Evolutionary conservation across 2,113 vertebrate genomes (phyloP), one percentile per base, ranked within the genome.

Genomic region (Serilophus lunatus): DNA sequence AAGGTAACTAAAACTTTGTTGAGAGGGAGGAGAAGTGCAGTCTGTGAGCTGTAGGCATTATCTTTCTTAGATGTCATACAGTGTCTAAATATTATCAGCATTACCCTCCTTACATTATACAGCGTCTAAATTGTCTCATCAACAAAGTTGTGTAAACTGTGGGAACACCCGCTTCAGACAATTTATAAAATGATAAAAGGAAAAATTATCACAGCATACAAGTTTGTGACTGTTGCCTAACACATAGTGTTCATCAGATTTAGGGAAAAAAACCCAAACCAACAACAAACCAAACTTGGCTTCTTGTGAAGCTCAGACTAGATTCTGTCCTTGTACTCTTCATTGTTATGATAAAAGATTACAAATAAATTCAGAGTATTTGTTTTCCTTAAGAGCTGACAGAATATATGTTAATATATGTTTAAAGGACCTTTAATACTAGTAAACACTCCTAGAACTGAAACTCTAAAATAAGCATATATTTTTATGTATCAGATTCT

Each of bases 201-300:
- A 84, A 77, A 82, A 86, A n/a, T 49, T 82, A 18, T 17, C 4
- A 38, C 24, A 40, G 13, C 13, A 47, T 60, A 15, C 6, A 63
- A 56, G 11, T 51, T 82, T 19, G 44, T 82, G 38, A 25, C 7
- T 50, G 8, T 26, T 88, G 66, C 38, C 9, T 53, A 75, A 18
- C 5, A 49, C 16, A 38, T 63, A 31, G 26, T 81, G 1, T 40
- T 90, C 15, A 33, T 29, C 5, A 33, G 40, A 63, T 35, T 65
- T 54, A 63, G 35, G 14, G 2, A 33, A 57, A 60, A 50, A 15
- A 8, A 54, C 40, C 40, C 40, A n/a, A 3, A 0, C 0, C 2
- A 25, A 24, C 6, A n/a, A 22, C 7, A 66, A 69, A 33, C 7
- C 5, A 40, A 72, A 60, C 7, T 75, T 9, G 0, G 0, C 10